Evolutionary conservation across 2,797 vertebrate species (phyloP).

Genomic region (Ctenosaura bakeri): DNA sequence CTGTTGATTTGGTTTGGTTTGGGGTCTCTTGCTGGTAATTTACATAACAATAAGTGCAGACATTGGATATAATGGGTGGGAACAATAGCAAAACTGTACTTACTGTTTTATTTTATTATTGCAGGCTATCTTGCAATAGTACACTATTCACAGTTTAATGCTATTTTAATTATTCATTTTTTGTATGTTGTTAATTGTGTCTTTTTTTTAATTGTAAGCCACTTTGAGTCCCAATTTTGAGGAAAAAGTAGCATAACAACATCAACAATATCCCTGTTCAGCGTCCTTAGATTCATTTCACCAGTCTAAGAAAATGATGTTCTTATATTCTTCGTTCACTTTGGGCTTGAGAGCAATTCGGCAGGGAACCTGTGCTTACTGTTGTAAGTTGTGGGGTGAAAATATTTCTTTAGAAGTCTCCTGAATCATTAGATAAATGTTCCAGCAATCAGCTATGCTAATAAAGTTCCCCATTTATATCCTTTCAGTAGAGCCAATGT

Average conservation of each 20-base stretch:
- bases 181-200: too few relatives aligned
- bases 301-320: slow-evolving; percentile 38
- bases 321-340: slow-evolving; percentile 30
- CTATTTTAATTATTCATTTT: too few relatives aligned
- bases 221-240: too few relatives aligned
- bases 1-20: not conserved
- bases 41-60: not conserved
- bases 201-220: too few relatives aligned
- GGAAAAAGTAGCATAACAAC: too few relatives aligned
- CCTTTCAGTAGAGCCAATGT: not conserved
- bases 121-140: too few relatives aligned
- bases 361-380: slow-evolving; percentile 31
- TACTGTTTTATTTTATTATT: slow-evolving; percentile 4
- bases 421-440: slow-evolving; percentile 53
- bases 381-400: slow-evolving; percentile 22
- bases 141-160: too few relatives aligned
- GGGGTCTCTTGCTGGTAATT: not conserved
- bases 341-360: slow-evolving; percentile 31
- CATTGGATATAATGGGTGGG: not conserved
- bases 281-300: slow-evolving; percentile 36
- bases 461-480: slow-evolving; percentile 41
- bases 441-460: slow-evolving; percentile 52
- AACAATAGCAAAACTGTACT: slow-evolving; percentile 13
- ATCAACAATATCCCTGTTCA: slow-evolving; percentile 27
- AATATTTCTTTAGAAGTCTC: slow-evolving; percentile 42